Base-by-base conservation (phyloP, 1,140 invertebrate genomes). In the Melanaphis sacchari region DNA sequence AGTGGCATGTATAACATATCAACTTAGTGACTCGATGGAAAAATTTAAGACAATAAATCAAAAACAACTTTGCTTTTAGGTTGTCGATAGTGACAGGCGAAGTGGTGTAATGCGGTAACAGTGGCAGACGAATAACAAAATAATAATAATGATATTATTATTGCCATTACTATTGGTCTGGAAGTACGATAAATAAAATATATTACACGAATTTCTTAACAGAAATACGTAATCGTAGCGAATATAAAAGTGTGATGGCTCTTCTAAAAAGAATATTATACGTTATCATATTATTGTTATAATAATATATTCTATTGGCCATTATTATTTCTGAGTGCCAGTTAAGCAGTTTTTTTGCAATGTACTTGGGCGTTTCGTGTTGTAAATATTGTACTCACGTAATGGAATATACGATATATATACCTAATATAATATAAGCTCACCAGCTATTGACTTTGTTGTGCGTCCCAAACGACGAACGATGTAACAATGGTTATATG, bases 291-390 rank as follows among this genome's bases (percentile, higher is more conserved):
- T 82, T 82, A 38, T 38, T 82, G 76, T 22, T 18, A 38, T 82
- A 82, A 82, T 82, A 82, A 82, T 82, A 82, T 82, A 82, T 82
- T 38, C 76, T 36, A 82, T 82, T 82, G 36, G 36, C 36, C 22
- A 82, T 82, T 38, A 82, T 38, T 81, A 82, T 82, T 82, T 82
- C 22, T 82, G 76, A 38, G 76, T 82, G 76, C 76, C n/a, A 22
- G n/a, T 38, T 82, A 82, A 36, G n/a, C n/a, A 11, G 59, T 76
- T 38, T 82, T 36, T 21, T 82, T 82, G 38, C 21, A 36, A 22
- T 38, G 22, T 38, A 15, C 59, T 38, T 82, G 76, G 76, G 76
- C 76, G 76, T 82, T 82, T 82, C 21, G 36, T 38, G 76, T 22
- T 82, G 76, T 82, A 38, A 82, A 82, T 38, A 22, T 38, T 38